phyloP scores from a whole-genome alignment of 2,888 invertebrate species.

The Epistrophe eligans region DNA sequence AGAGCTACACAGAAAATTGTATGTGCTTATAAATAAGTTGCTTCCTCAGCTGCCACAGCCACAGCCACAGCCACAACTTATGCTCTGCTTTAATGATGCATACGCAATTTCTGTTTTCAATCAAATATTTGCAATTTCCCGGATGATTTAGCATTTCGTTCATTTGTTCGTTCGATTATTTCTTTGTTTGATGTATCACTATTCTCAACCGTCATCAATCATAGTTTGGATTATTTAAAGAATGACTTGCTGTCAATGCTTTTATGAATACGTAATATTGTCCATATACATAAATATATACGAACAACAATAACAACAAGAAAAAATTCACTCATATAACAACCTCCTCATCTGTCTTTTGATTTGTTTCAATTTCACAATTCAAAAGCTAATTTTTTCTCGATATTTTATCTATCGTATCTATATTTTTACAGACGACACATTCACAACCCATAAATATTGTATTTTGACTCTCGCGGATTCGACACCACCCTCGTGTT shows the following conservation, averaged over 20 bases:
- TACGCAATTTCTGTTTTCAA: constrained; percentile 55
- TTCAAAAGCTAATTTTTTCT: constrained; percentile 41
- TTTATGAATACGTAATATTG: constrained; percentile 49
- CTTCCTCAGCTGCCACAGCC: constrained; percentile 23
- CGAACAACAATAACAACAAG: background rate
- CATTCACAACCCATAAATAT: constrained; percentile 63
- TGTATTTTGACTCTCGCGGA: constrained; percentile 56
- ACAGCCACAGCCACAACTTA: too few relatives aligned
- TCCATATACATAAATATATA: too few relatives aligned
- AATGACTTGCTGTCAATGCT: constrained; percentile 54
- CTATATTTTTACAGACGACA: constrained; percentile 54
- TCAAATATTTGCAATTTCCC: constrained; percentile 58
- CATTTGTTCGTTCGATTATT: constrained; percentile 1
- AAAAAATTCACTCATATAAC: background rate
- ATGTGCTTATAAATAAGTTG: background rate
- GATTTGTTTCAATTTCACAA: constrained; percentile 56
- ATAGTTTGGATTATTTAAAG: constrained; percentile 56
- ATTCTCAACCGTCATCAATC: constrained; percentile 57
- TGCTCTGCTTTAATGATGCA: constrained; percentile 40
- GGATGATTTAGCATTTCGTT: constrained; percentile 53
- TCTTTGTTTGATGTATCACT: constrained; percentile 48
- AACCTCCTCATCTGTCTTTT: constrained; percentile 17
- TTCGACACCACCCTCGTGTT: constrained; percentile 34
- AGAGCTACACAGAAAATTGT: constrained; percentile 8
- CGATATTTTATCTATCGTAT: constrained; percentile 34